Percentiles rank a stretch among this genome's conserved stretches.
Evolutionary conservation across 2,888 invertebrate species (phyloP).

Genomic region (Drosophila peninsularis): DNA sequence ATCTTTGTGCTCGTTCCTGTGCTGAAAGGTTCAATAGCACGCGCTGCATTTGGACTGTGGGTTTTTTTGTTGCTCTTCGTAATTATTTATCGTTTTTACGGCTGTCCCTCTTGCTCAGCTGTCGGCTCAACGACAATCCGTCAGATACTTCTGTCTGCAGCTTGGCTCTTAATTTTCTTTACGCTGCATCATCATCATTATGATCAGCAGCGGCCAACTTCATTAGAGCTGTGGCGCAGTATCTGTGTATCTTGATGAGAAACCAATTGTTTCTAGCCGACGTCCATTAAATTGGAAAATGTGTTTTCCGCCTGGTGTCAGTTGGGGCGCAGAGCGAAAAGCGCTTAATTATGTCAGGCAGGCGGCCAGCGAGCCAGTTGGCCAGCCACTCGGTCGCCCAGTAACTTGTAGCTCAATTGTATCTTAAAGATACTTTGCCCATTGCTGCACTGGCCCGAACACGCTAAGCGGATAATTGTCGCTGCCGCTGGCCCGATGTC

Average conservation of each 20-base stretch:
- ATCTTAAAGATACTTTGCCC: conserved; percentile 74
- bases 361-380: background rate
- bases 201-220: conserved; percentile 26
- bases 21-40: conserved; percentile 65
- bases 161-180: conserved; percentile 56
- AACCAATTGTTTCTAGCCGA: conserved; percentile 63
- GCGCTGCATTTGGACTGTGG: conserved; percentile 26
- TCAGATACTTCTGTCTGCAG: conserved; percentile 53
- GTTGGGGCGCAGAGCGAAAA: conserved; percentile 41
- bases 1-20: conserved; percentile 31
- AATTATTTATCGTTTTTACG: conserved; percentile 47
- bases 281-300: conserved; percentile 65
- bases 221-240: conserved; percentile 31
- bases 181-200: conserved; percentile 58
- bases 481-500: conserved; percentile 51
- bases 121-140: conserved; percentile 63
- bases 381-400: conserved; percentile 23
- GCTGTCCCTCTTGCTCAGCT: conserved; percentile 46
- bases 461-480: conserved; percentile 75
- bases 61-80: conserved; percentile 17
- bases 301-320: conserved; percentile 37
- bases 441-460: conserved; percentile 69
- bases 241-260: conserved; percentile 57
- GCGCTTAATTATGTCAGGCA: conserved; percentile 59
- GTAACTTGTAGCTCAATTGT: conserved; percentile 58